Conservation (phyloP, 2,888 invertebrate species). For the Agrenia bidenticulata region DNA sequence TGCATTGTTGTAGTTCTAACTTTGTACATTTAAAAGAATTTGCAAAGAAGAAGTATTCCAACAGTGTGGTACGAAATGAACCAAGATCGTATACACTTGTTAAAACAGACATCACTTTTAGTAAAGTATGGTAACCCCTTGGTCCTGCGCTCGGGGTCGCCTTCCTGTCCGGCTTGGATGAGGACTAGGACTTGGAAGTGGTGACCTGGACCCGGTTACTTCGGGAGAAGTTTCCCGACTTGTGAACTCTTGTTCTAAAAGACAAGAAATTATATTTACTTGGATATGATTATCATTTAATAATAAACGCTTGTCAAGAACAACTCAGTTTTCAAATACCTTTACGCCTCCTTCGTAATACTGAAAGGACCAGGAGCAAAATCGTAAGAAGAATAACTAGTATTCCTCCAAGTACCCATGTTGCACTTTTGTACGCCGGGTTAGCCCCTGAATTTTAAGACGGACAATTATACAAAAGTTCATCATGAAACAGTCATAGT, state of each 20-base stretch:
- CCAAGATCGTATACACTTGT: not conserved
- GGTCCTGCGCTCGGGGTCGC: constrained; percentile 48
- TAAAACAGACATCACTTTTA: constrained; percentile 20
- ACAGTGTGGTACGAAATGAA: not conserved
- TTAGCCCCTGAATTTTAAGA: constrained; percentile 35
- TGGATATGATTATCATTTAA: too few relatives aligned
- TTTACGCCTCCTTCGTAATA: constrained; percentile 49
- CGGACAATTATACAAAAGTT: too few relatives aligned
- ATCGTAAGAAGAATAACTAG: constrained; percentile 49
- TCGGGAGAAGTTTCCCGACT: constrained; percentile 52
- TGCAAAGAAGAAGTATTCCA: too few relatives aligned
- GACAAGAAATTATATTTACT: too few relatives aligned
- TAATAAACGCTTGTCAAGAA: too few relatives aligned
- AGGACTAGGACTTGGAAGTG: constrained; percentile 51
- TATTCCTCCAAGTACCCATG: constrained; percentile 51
- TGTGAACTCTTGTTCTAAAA: constrained; percentile 52
- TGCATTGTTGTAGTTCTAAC: too few relatives aligned
- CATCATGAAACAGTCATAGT: too few relatives aligned
- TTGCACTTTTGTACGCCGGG: constrained; percentile 51
- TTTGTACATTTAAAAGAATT: too few relatives aligned
- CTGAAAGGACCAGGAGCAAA: constrained; percentile 50
- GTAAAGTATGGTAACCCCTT: constrained; percentile 52
- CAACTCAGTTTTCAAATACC: constrained; percentile 23
- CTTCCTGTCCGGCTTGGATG: constrained; percentile 49
- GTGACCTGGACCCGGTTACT: constrained; percentile 50